These are phyloP conservation scores for Rhinoderma darwinii DNA, from an alignment of 2,113 vertebrate species.

Conservation along the genomic window DNA sequence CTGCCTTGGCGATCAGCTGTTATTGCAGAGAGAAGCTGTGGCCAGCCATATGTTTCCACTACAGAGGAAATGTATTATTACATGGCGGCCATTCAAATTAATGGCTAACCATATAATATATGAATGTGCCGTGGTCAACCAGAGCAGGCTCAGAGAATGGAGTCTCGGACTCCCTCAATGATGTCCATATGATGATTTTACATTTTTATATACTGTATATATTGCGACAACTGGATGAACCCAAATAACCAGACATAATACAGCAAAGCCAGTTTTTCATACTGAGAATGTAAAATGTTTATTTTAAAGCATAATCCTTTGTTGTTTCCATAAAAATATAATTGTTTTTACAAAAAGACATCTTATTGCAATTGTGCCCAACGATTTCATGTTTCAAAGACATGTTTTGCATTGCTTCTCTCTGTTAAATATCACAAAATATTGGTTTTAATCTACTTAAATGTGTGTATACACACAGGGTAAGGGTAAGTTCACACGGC, in stretches of 20 bases:
- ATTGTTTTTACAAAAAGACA: conserved; percentile 15
- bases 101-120: no score
- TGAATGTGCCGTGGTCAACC: no score
- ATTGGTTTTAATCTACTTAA: background rate
- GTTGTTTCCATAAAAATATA: background rate
- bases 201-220: no score
- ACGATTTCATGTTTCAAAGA: background rate
- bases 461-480: background rate
- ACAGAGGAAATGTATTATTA: no score
- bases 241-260: background rate
- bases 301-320: conserved; percentile 1
- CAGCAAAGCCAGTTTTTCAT: background rate
- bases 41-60: no score
- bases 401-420: background rate
- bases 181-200: no score
- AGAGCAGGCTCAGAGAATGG: no score
- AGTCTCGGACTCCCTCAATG: no score
- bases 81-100: no score
- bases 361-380: conserved; percentile 30
- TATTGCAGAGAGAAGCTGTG: no score
- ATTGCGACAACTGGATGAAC: background rate
- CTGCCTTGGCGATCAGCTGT: no score
- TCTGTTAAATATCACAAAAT: background rate
- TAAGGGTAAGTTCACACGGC: no score
- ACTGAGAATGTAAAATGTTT: background rate